phyloP scores from a whole-genome alignment of 2,888 invertebrate species.

The Trilocha varians region DNA sequence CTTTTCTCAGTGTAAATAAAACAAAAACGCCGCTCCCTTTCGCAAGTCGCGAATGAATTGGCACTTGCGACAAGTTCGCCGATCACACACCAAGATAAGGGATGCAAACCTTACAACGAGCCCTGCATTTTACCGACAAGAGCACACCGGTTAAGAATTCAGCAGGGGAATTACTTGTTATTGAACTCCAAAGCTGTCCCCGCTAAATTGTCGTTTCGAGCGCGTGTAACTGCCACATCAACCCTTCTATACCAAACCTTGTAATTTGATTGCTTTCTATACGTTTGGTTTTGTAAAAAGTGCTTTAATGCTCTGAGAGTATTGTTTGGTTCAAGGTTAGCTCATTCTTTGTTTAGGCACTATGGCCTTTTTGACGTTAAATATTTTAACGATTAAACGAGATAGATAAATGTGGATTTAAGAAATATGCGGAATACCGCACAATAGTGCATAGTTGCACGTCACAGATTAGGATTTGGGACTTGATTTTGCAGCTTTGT shows the following conservation, averaged over 20 bases:
- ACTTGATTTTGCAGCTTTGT: too few relatives aligned
- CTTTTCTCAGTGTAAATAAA: neutral
- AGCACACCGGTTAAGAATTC: neutral
- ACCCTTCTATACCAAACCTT: neutral
- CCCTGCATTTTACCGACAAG: neutral
- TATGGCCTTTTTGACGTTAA: too few relatives aligned
- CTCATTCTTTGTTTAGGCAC: too few relatives aligned
- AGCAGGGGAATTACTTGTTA: neutral
- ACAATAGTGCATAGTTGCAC: too few relatives aligned
- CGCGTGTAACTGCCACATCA: neutral
- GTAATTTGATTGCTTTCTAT: neutral
- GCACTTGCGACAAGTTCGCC: neutral
- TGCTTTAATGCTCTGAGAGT: neutral
- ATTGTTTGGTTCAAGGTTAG: neutral
- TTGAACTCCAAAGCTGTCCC: neutral
- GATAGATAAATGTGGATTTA: too few relatives aligned
- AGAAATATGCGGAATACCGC: too few relatives aligned
- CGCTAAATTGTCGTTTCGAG: neutral
- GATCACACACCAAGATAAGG: constrained; percentile 1
- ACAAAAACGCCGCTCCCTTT: neutral
- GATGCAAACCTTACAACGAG: neutral
- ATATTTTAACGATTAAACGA: too few relatives aligned
- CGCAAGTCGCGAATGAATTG: neutral
- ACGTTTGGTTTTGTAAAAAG: neutral
- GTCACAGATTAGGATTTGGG: too few relatives aligned